Base-by-base conservation (phyloP, 2,113 vertebrate genomes). In the Sarotherodon lohbergeri region DNA sequence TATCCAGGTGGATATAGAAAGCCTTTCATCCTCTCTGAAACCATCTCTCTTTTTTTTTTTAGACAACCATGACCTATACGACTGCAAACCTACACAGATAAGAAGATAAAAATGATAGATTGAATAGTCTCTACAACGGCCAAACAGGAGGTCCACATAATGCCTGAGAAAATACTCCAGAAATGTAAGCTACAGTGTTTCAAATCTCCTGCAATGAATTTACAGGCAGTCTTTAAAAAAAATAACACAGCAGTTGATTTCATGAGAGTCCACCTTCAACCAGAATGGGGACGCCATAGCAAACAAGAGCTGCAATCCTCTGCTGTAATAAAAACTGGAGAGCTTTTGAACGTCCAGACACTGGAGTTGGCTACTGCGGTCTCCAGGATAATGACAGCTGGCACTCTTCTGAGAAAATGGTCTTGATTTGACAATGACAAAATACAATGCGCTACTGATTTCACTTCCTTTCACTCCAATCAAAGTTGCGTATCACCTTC, bases 371-470 rank as follows among this genome's bases (percentile, higher is more conserved):
- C 41, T 22, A 11, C 16, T 13, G 7, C 61, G 81, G 86, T 46
- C 82, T 89, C 56, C 41, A 59, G 57, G 36, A 84, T 80, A 90
- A 93, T 61, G 50, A 87, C 39, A 82, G 54, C 85, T n/a, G 81
- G 57, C 63, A 36, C 34, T 82, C 86, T 83, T 84, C 66, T 56
- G 41, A 32, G 71, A 81, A 83, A 89, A 83, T 59, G 14, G 50
- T 52, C 68, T 56, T 81, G 29, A 80, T 83, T 54, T 80, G 85
- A 90, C 81, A 83, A 71, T 83, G 73, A 80, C 9, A 24, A 86
- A 87, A 84, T 82, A 83, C 8, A 7, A 78, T 55, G 57, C 24
- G 17, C 41, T 24, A 22, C 57, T 39, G 16, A 22, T 78, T 83
- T 81, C 27, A 50, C 50, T 76, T 90, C 4, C 9, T 63, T 81